Evolutionary conservation across 1,140 invertebrate species (phyloP), one percentile per base, ranked within the genome.

Genomic region (Penaeus japonicus): DNA sequence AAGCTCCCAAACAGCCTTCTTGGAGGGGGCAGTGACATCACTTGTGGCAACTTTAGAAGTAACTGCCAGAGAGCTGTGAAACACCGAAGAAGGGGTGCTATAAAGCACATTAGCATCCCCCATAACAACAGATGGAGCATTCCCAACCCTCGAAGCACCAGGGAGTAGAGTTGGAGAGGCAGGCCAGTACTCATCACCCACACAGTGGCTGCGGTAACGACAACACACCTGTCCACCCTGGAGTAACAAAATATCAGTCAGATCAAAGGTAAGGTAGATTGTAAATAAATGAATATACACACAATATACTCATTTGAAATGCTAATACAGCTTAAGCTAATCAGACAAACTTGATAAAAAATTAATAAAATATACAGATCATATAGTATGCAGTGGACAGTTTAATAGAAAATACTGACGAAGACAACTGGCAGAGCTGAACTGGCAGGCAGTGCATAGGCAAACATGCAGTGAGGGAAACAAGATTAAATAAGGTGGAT

Each of bases 141-240:
- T 62, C 81, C 79, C 80, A 59, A 75, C 87, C 87, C 87, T 77
- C 87, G 80, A 75, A 88, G 80, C 87, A 88, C 87, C 87, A 84
- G 39, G 53, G 65, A 84, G 54, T 53, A 83, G 27, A 88, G 54
- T 30, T 83, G 87, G 79, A 59, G 47, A 30, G 80, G 80, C 81
- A 88, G 80, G 35, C 87, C 87, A 53, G 70, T 75, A 47, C 79
- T 70, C 32, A 88, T 47, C 80, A 89, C 77, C 82, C 82, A 85
- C 27, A 81, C 87, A 89, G 62, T 83, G 20, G 77, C 75, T 62
- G 82, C 83, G 82, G 87, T 89, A 89, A 89, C 59, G 82, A 70
- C 87, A 89, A 89, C 87, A 89, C 83, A 89, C 83, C 57, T 84
- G 87, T 89, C 87, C 87, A 85, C 75, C 77, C 87, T 89, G 87